Conservation (phyloP, 2,113 vertebrate genomes). For the Hucho hucho region DNA sequence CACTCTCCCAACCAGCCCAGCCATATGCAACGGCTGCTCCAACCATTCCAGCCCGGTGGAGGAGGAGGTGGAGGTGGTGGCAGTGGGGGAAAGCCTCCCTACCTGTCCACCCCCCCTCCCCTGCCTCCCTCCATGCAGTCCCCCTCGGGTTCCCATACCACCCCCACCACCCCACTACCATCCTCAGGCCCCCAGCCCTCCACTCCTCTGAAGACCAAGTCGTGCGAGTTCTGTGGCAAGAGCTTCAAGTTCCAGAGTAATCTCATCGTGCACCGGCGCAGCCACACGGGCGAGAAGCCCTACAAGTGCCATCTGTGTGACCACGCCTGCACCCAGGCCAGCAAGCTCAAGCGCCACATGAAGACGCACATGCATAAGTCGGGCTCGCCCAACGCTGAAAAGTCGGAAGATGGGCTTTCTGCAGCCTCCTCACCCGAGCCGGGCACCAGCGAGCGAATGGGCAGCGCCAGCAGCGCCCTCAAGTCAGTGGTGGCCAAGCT, state of each 20-base stretch:
- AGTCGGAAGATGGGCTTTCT: slow-evolving; percentile 96
- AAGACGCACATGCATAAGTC: slow-evolving; percentile 99
- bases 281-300: slow-evolving; percentile 99
- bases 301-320: slow-evolving; percentile 99
- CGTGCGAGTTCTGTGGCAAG: slow-evolving; percentile 98
- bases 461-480: slow-evolving; percentile 94
- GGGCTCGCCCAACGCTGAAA: slow-evolving; percentile 91
- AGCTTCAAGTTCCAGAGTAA: slow-evolving; percentile 99
- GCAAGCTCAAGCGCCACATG: slow-evolving; percentile 99
- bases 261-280: slow-evolving; percentile 96
- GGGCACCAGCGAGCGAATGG: slow-evolving; percentile 92
- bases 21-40: slow-evolving; percentile 98
- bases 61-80: slow-evolving; percentile 70
- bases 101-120: slow-evolving; percentile 93
- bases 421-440: slow-evolving; percentile 96
- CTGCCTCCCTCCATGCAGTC: slow-evolving; percentile 95
- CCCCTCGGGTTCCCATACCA: slow-evolving; percentile 89
- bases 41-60: slow-evolving; percentile 94
- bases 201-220: slow-evolving; percentile 90
- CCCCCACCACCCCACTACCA: slow-evolving; percentile 66
- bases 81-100: slow-evolving; percentile 83
- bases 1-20: slow-evolving; percentile 95
- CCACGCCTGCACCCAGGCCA: slow-evolving; percentile 98
- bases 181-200: slow-evolving; percentile 57
- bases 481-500: slow-evolving; percentile 98